A percentile compares a stretch with the other conserved stretches of the same genome.
Conservation (phyloP, 2,888 invertebrate genomes). For the Microctonus brassicae region DNA sequence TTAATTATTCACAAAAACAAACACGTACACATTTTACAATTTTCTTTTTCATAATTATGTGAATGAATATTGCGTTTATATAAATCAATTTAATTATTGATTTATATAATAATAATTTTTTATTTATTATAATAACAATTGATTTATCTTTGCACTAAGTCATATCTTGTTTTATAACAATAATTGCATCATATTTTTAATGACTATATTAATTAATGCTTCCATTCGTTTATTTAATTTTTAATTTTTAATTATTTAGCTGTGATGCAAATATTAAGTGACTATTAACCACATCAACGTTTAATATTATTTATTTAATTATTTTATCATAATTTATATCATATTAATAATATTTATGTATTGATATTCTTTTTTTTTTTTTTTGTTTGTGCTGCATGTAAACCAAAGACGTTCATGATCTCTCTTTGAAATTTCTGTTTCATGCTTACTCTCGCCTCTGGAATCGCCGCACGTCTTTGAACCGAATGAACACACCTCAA, state of each 20-base stretch:
- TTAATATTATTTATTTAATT: slow-evolving; percentile 19
- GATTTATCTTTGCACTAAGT: background rate
- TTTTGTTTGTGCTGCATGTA: slow-evolving; percentile 45
- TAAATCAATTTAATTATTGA: background rate
- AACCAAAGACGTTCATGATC: slow-evolving; percentile 66
- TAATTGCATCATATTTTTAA: background rate
- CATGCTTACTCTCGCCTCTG: slow-evolving; percentile 69
- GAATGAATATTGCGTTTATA: background rate
- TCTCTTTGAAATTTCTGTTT: slow-evolving; percentile 69
- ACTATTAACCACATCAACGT: background rate
- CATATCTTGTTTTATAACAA: background rate
- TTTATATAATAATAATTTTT: background rate
- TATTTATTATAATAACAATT: background rate
- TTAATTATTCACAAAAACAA: background rate
- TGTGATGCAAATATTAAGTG: background rate
- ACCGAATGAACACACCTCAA: slow-evolving; percentile 55
- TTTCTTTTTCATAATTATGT: background rate
- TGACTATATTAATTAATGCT: background rate
- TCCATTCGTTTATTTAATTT: slow-evolving; percentile 4
- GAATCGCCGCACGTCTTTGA: slow-evolving; percentile 67
- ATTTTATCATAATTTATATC: background rate
- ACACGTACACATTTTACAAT: background rate
- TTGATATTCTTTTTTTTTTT: background rate
- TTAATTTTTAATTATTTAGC: background rate
- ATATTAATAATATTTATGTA: no score